Percentiles rank a stretch among this genome's conserved stretches.
phyloP scores from a whole-genome alignment of 2,113 vertebrate genomes.

The Conger conger region DNA sequence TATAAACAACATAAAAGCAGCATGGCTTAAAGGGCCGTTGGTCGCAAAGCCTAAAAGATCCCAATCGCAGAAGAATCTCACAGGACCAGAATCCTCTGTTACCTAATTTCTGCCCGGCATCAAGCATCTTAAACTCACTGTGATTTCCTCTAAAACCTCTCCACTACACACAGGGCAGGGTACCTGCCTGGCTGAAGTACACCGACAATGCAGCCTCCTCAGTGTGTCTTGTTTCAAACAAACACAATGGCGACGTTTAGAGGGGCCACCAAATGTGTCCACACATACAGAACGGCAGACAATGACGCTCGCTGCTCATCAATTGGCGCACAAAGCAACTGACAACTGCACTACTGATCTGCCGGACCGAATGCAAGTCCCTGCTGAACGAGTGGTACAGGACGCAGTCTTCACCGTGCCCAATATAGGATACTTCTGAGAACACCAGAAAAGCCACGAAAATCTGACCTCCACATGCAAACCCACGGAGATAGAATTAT shows the following conservation, averaged over 20 bases:
- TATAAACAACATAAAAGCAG: too few relatives aligned
- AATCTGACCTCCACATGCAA: too few relatives aligned
- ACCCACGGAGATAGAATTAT: too few relatives aligned
- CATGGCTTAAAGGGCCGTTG: too few relatives aligned
- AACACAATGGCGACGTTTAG: background rate
- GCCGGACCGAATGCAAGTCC: background rate
- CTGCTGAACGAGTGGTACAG: background rate
- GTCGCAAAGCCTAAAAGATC: too few relatives aligned
- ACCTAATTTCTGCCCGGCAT: background rate
- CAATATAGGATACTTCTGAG: too few relatives aligned
- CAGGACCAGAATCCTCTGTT: background rate
- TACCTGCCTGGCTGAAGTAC: slow-evolving; percentile 8
- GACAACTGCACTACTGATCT: background rate
- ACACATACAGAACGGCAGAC: background rate
- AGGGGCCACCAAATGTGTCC: background rate
- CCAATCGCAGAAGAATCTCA: too few relatives aligned
- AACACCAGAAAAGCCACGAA: too few relatives aligned
- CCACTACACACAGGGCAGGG: background rate
- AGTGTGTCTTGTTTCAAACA: slow-evolving; percentile 15
- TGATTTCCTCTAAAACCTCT: background rate
- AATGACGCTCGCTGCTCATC: background rate
- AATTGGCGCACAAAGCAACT: background rate
- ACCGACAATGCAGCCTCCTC: slow-evolving; percentile 11
- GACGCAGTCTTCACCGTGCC: too few relatives aligned
- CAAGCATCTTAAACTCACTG: background rate